Conservation (phyloP, 2,797 vertebrate species). For the Arvicola amphibius region DNA sequence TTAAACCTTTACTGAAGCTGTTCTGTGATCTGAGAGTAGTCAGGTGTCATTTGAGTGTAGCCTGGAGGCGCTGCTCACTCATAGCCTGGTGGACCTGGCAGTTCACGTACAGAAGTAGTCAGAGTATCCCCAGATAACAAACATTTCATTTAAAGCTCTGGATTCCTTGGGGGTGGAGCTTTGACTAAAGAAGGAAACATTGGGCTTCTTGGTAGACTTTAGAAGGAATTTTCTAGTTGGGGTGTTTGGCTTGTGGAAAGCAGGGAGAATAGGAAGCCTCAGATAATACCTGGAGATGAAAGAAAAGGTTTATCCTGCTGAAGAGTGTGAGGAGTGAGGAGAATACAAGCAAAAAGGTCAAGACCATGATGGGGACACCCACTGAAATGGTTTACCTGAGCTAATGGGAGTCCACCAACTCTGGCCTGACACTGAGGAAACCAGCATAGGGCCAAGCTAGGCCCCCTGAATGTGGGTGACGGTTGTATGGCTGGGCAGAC, state of each 20-base stretch:
- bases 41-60: not conserved
- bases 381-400: no score
- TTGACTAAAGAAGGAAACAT: not conserved
- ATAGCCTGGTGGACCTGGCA: not conserved
- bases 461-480: no score
- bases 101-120: not conserved
- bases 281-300: not conserved
- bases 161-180: not conserved
- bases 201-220: not conserved
- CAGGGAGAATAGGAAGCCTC: not conserved
- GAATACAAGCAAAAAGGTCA: no score
- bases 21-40: not conserved
- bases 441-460: no score
- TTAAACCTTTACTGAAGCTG: constrained; percentile 14
- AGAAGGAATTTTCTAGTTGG: constrained; percentile 33
- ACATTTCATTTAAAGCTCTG: not conserved
- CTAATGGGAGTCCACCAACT: no score
- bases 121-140: not conserved
- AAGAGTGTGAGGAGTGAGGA: no score
- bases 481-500: no score
- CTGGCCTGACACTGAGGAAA: no score
- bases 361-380: no score
- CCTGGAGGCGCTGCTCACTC: not conserved
- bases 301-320: not conserved
- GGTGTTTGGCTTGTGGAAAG: not conserved